A percentile compares a stretch with the other conserved stretches of the same genome.
These are phyloP conservation scores for Psilopogon haemacephalus DNA, from an alignment of 2,113 vertebrate species.

Conservation along the genomic window DNA sequence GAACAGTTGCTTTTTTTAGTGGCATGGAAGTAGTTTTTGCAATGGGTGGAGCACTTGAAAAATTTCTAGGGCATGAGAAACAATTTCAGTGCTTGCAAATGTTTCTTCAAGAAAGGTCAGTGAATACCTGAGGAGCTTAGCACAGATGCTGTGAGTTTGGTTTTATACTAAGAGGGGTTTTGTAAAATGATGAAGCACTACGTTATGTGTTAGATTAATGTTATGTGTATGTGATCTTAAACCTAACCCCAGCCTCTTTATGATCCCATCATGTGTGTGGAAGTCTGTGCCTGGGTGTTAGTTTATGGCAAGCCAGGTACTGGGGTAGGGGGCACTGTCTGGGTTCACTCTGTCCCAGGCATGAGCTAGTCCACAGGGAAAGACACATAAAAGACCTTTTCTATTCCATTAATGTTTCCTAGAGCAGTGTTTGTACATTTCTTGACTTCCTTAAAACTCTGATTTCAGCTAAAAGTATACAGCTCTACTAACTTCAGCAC, in stretches of 20 bases:
- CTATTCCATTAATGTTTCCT: background rate
- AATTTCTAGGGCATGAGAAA: background rate
- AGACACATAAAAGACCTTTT: background rate
- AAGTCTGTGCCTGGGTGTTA: background rate
- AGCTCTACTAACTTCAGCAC: background rate
- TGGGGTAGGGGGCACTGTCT: background rate
- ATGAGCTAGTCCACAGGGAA: background rate
- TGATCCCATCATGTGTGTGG: fast-evolving
- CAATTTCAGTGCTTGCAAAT: background rate
- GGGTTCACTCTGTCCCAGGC: background rate
- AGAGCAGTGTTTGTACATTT: background rate
- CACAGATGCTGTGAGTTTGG: background rate
- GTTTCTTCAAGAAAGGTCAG: background rate
- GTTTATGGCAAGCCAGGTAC: background rate
- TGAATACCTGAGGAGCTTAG: background rate
- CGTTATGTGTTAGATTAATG: background rate
- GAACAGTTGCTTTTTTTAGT: background rate
- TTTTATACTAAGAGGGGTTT: background rate
- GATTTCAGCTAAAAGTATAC: background rate
- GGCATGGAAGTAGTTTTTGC: background rate
- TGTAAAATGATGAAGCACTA: background rate
- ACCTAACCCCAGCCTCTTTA: background rate
- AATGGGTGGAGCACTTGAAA: background rate
- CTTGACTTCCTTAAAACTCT: background rate
- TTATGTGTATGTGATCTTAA: background rate